Evolutionary conservation across 2,888 invertebrate species (phyloP).

Genomic region (Netelia virgata): DNA sequence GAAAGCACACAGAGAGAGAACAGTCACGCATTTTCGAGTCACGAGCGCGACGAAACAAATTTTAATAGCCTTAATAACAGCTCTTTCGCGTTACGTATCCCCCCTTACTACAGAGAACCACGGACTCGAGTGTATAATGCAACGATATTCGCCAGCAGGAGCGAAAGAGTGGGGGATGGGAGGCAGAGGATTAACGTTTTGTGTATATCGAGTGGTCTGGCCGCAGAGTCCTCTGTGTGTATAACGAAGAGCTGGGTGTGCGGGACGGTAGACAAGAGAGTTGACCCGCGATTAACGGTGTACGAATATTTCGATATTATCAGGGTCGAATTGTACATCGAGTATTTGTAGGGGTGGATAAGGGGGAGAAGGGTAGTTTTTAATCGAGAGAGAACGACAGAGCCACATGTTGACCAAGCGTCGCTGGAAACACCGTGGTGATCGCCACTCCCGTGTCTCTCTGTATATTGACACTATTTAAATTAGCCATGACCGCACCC

Average conservation of each 20-base stretch:
- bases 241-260: neutral
- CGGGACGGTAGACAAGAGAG: neutral
- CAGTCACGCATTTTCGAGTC: constrained; percentile 69
- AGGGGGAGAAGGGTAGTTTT: constrained; percentile 3
- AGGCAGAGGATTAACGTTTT: constrained; percentile 38
- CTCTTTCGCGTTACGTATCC: constrained; percentile 17
- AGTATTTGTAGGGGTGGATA: neutral
- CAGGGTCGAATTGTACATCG: constrained; percentile 44
- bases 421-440: constrained; percentile 7
- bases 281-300: constrained; percentile 47
- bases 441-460: constrained; percentile 1
- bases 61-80: constrained; percentile 61
- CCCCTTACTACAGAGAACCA: too few relatives aligned
- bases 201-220: constrained; percentile 29
- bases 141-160: constrained; percentile 22
- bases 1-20: constrained; percentile 29
- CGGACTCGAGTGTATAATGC: constrained; percentile 31
- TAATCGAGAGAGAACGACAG: constrained; percentile 5
- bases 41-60: constrained; percentile 70
- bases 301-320: constrained; percentile 53
- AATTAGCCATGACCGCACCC: constrained; percentile 35
- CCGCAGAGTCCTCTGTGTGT: constrained; percentile 10
- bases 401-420: constrained; percentile 17
- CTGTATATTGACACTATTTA: constrained; percentile 38
- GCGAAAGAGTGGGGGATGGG: too few relatives aligned